phyloP scores from a whole-genome alignment of 2,113 vertebrate species.

The Columba janthina region DNA sequence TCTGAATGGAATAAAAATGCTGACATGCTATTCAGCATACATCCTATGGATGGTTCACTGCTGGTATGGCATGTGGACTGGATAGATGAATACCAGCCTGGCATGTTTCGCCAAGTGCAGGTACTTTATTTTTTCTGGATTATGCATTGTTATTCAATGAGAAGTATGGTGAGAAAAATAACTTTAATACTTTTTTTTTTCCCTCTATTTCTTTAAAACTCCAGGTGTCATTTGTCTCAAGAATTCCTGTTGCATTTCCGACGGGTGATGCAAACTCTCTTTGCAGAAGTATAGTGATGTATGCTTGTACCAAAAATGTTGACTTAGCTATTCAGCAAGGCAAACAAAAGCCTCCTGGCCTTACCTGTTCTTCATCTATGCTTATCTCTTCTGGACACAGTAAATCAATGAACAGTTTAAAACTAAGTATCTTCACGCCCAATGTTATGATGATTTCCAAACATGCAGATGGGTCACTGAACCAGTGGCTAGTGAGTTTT shows the following conservation, averaged over 20 bases:
- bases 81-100: slow-evolving; percentile 97
- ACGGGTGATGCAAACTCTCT: slow-evolving; percentile 95
- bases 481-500: slow-evolving; percentile 98
- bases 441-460: slow-evolving; percentile 99
- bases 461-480: slow-evolving; percentile 94
- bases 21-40: slow-evolving; percentile 98
- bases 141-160: neutral
- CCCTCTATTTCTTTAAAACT: slow-evolving; percentile 15
- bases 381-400: slow-evolving; percentile 84
- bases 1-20: slow-evolving; percentile 95
- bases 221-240: slow-evolving; percentile 97
- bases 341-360: slow-evolving; percentile 83
- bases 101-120: slow-evolving; percentile 98
- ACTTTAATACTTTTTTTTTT: neutral
- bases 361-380: slow-evolving; percentile 87
- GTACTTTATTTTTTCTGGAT: slow-evolving; percentile 69
- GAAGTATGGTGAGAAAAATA: neutral
- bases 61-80: slow-evolving; percentile 97
- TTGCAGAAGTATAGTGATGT: slow-evolving; percentile 96
- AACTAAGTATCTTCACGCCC: slow-evolving; percentile 96
- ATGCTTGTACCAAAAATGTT: slow-evolving; percentile 97
- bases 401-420: slow-evolving; percentile 85
- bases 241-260: slow-evolving; percentile 97
- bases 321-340: slow-evolving; percentile 95
- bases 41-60: slow-evolving; percentile 95